These are phyloP conservation scores for Sinelater perroti DNA, from an alignment of 2,888 invertebrate genomes.

Conservation along the genomic window DNA sequence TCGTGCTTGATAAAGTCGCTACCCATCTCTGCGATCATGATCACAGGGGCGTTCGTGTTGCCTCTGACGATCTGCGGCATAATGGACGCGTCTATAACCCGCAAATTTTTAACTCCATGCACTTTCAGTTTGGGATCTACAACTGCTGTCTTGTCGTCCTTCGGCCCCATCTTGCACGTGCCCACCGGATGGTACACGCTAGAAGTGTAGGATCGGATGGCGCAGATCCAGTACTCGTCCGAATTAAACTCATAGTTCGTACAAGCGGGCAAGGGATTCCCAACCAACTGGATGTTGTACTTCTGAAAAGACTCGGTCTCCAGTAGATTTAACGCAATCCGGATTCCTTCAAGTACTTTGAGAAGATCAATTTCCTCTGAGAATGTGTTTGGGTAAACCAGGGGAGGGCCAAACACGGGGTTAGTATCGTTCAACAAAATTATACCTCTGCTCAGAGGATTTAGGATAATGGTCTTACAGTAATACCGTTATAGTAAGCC, in stretches of 20 bases:
- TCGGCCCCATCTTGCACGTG: conserved; percentile 73
- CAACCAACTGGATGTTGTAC: conserved; percentile 66
- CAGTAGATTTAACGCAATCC: conserved; percentile 68
- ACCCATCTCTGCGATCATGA: conserved; percentile 60
- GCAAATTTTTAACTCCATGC: conserved; percentile 68
- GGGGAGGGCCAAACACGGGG: conserved; percentile 75
- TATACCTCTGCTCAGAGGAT: conserved; percentile 71
- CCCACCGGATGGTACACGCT: conserved; percentile 76
- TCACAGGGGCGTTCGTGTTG: conserved; percentile 59
- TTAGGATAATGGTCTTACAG: conserved; percentile 70
- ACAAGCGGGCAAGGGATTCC: conserved; percentile 69
- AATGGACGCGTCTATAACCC: conserved; percentile 74
- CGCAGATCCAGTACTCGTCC: conserved; percentile 73
- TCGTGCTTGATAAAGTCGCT: conserved; percentile 55
- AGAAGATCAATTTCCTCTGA: conserved; percentile 69
- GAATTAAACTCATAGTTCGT: conserved; percentile 65
- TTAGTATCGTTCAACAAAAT: conserved; percentile 72
- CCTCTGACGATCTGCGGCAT: conserved; percentile 68
- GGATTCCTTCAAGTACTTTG: conserved; percentile 68
- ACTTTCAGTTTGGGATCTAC: conserved; percentile 71
- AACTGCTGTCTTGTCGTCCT: conserved; percentile 68
- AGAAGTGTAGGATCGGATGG: conserved; percentile 70
- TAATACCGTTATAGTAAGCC: conserved; percentile 70
- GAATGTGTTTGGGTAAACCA: conserved; percentile 77
- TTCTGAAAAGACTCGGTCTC: conserved; percentile 67